These are phyloP conservation scores for Autographa gamma DNA, from an alignment of 2,888 invertebrate genomes.

Conservation along the genomic window DNA sequence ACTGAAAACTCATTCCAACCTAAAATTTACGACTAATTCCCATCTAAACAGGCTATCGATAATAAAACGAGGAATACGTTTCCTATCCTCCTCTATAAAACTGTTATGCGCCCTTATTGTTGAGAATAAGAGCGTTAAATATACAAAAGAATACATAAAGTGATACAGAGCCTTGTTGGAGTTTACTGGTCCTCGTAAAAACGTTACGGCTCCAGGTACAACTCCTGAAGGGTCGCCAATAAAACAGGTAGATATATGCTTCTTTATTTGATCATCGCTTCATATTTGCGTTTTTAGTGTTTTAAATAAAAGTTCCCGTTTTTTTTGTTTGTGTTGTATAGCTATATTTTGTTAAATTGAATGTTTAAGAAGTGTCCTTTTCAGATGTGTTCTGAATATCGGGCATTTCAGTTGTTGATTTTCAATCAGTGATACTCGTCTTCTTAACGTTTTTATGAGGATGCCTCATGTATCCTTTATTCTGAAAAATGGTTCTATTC, in stretches of 20 bases:
- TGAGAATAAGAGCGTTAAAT: conserved; percentile 80
- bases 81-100: conserved; percentile 61
- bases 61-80: conserved; percentile 56
- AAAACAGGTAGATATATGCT: conserved; percentile 79
- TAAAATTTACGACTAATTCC: conserved; percentile 52
- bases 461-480: no score
- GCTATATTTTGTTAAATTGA: not conserved
- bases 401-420: no score
- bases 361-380: not conserved
- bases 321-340: conserved; percentile 17
- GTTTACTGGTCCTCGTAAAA: conserved; percentile 79
- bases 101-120: conserved; percentile 59
- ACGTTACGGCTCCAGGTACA: conserved; percentile 77
- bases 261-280: conserved; percentile 81
- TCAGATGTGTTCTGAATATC: no score
- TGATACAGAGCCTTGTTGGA: conserved; percentile 78
- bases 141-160: conserved; percentile 85
- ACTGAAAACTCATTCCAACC: conserved; percentile 27
- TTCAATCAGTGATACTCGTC: no score
- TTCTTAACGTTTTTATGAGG: no score
- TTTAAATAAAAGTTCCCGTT: conserved; percentile 45
- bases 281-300: conserved; percentile 68
- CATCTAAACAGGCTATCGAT: conserved; percentile 48
- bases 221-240: conserved; percentile 74
- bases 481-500: no score